Conservation (phyloP, 1,140 invertebrate species). For the Cyclargus thomasi region DNA sequence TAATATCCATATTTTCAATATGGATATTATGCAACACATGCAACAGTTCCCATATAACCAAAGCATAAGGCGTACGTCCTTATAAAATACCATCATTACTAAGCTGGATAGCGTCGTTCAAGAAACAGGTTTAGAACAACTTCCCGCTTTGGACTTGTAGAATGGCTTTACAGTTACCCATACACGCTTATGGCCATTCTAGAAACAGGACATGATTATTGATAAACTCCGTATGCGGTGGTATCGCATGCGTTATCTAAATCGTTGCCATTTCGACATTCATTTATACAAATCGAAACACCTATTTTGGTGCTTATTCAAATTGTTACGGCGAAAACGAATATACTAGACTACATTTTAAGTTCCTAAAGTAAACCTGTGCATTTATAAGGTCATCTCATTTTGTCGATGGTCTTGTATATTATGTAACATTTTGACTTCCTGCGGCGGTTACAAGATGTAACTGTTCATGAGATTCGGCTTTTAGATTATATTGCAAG, state of each 20-base stretch:
- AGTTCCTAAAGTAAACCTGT: not conserved
- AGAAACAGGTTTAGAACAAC: constrained; percentile 56
- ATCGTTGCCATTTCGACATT: constrained; percentile 2
- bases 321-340: not conserved
- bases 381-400: not conserved
- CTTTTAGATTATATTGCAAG: too few relatives aligned
- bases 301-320: not conserved
- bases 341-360: not conserved
- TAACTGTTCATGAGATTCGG: too few relatives aligned
- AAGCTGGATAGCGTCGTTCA: constrained; percentile 56
- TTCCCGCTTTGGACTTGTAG: constrained; percentile 62
- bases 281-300: not conserved
- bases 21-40: too few relatives aligned
- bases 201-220: constrained; percentile 32
- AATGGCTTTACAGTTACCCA: constrained; percentile 61
- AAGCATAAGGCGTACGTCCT: constrained; percentile 30
- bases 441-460: too few relatives aligned
- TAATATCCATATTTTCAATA: too few relatives aligned
- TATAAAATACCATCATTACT: constrained; percentile 53
- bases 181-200: constrained; percentile 29
- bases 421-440: too few relatives aligned
- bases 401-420: too few relatives aligned
- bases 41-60: too few relatives aligned
- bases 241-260: not conserved
- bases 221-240: constrained; percentile 16